Evolutionary conservation across 2,888 invertebrate genomes (phyloP).

Genomic region (Linyphia triangularis): DNA sequence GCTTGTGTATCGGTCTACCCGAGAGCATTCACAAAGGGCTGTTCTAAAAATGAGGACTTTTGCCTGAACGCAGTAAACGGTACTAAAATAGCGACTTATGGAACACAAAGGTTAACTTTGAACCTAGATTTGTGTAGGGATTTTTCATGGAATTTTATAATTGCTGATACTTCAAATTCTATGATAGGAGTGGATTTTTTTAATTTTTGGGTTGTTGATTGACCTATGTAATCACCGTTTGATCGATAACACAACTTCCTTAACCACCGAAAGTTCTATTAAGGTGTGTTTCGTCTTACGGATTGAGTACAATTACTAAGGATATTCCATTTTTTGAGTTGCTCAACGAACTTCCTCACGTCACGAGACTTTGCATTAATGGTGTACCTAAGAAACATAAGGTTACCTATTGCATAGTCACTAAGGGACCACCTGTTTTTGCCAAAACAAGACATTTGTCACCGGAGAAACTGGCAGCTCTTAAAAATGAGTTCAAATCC

Average conservation of each 20-base stretch:
- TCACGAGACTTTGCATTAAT: not conserved
- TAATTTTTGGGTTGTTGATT: not conserved
- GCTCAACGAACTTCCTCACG: not conserved
- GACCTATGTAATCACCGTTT: not conserved
- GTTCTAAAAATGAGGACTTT: not conserved
- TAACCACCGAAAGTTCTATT: not conserved
- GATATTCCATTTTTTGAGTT: not conserved
- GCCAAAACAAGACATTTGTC: not conserved
- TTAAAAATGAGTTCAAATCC: not conserved
- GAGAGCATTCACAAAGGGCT: not conserved
- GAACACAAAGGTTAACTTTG: not conserved
- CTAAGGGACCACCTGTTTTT: not conserved
- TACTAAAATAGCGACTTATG: not conserved
- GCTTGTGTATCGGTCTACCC: not conserved
- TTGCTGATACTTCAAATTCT: not conserved
- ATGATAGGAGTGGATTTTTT: not conserved
- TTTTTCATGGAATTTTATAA: not conserved
- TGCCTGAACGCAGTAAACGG: not conserved
- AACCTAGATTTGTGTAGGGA: not conserved
- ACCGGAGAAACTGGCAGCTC: not conserved
- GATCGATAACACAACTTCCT: not conserved
- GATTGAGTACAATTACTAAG: not conserved
- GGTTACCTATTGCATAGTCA: not conserved
- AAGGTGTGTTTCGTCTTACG: not conserved
- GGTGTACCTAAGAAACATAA: not conserved